Evolutionary conservation across 2,797 vertebrate species (phyloP), one percentile per base, ranked within the genome.

Genomic region (Sebastes reedi): DNA sequence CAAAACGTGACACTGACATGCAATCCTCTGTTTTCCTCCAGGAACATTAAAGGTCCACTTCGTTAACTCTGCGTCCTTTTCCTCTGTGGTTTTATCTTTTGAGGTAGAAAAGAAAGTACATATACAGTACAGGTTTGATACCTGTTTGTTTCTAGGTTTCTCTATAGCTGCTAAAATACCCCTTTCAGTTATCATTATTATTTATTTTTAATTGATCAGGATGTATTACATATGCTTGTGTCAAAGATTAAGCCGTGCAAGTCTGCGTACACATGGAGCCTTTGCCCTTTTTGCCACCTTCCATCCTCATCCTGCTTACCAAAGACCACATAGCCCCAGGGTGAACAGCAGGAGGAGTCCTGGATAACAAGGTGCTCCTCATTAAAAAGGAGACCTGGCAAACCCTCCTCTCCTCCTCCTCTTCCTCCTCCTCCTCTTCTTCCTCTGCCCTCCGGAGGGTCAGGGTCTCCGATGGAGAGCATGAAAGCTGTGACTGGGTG

Each of bases 301-400:
- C 58, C 69, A 52, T 72, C 61, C 50, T 56, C 66, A 66, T 54
- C 72, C 72, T 52, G 46, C 76, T 85, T 81, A 87, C 77, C 46
- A 69, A 65, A 68, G 61, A 80, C 66, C 79, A 56, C 55, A 46
- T 18, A 67, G 64, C 83, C 65, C 55, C 42, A 1, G 69, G 77
- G 55, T 84, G 69, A 70, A 83, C 68, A 87, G 79, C 88, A 83
- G 79, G 87, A 85, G 79, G 84, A 73, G 71, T 72, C 80, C 67
- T 13, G 67, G 82, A 85, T 87, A 90, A 87, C 81, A 87, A 90
- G 81, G 77, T 72, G 62, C 67, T 81, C 62, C 68, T 91, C 82
- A 87, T 90, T 85, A 86, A 82, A 80, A 64, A 72, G 22, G 34
- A 64, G 72, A 60, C 59, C 75, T 68, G 77, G 75, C 67, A 61